Evolutionary conservation across 2,113 vertebrate genomes (phyloP).

Genomic region (Xerus inauris): DNA sequence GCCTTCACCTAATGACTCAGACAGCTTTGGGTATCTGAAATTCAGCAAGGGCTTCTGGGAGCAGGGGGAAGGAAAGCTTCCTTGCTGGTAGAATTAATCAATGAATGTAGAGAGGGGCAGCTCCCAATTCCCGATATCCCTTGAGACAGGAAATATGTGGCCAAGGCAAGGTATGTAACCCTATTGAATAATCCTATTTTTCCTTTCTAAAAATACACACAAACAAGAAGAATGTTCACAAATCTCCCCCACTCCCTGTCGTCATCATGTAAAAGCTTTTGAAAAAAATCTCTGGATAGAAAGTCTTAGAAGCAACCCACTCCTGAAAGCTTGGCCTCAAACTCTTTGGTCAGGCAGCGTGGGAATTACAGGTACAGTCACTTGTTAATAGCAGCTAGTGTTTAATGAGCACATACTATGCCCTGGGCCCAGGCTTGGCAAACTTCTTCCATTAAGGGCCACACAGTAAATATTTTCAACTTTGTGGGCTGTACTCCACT

Average conservation of each 20-base stretch:
- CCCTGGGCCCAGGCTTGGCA: background rate
- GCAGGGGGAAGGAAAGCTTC: background rate
- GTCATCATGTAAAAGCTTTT: background rate
- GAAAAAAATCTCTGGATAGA: background rate
- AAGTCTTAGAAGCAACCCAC: background rate
- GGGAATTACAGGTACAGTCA: background rate
- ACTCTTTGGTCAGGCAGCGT: background rate
- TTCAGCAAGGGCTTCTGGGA: background rate
- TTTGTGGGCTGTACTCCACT: background rate
- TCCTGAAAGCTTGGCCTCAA: background rate
- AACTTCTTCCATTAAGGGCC: background rate
- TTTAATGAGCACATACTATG: background rate
- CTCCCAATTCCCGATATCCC: background rate
- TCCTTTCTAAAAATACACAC: slow-evolving; percentile 9
- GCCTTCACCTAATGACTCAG: background rate
- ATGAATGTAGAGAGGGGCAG: no score
- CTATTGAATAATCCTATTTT: background rate
- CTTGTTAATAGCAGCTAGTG: background rate
- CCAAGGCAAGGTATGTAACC: background rate
- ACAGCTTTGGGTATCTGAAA: background rate
- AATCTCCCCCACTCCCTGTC: fast-evolving
- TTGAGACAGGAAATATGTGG: background rate
- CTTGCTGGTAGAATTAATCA: background rate
- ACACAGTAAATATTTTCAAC: background rate
- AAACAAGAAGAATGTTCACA: background rate